Conservation (phyloP, 1,140 invertebrate species). For the Melanaphis sacchari region DNA sequence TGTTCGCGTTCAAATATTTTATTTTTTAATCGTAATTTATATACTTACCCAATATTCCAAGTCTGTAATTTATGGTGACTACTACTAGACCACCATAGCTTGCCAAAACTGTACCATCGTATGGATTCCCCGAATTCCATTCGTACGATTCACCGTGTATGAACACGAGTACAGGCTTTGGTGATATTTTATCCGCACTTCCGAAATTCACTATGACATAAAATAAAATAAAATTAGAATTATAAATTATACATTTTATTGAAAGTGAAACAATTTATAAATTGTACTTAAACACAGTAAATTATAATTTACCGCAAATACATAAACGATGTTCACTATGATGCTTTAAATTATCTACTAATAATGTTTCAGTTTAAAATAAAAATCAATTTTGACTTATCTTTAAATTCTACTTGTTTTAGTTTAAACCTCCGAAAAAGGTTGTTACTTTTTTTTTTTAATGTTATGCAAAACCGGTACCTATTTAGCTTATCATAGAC, state of each 20-base stretch:
- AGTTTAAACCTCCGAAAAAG: too few species aligned
- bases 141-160: conserved; percentile 96
- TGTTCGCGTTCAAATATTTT: not conserved
- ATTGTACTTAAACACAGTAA: not conserved
- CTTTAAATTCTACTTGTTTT: too few species aligned
- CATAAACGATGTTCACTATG: not conserved
- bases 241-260: not conserved
- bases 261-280: not conserved
- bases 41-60: conserved; percentile 91
- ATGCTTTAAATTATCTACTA: not conserved
- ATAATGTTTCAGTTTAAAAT: not conserved
- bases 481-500: too few species aligned
- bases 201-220: conserved; percentile 35
- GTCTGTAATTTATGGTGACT: conserved; percentile 95
- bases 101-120: conserved; percentile 91
- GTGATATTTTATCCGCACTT: conserved; percentile 61
- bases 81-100: conserved; percentile 93
- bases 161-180: conserved; percentile 90
- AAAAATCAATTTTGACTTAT: not conserved
- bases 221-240: not conserved
- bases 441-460: too few species aligned
- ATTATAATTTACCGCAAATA: not conserved
- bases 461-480: too few species aligned
- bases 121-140: conserved; percentile 95
- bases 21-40: conserved; percentile 29